phyloP scores from a whole-genome alignment of 2,888 invertebrate genomes.

The Stenurella melanura region DNA sequence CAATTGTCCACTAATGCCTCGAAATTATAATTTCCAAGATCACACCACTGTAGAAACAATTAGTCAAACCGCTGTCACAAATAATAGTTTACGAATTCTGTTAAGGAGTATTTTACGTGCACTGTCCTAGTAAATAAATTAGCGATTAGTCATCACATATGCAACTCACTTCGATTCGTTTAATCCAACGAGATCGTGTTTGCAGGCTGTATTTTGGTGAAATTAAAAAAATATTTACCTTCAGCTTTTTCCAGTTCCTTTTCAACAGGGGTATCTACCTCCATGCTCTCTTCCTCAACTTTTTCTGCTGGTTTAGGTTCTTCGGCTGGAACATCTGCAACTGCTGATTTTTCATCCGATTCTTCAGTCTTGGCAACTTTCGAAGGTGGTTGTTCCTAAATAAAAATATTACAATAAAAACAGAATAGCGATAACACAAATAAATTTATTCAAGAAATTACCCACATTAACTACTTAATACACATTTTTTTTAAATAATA shows the following conservation, averaged over 20 bases:
- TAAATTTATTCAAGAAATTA: slow-evolving; percentile 29
- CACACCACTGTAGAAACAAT: background rate
- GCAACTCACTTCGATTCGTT: too few species aligned
- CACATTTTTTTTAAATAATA: slow-evolving; percentile 27
- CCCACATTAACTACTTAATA: background rate
- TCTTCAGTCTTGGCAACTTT: slow-evolving; percentile 76
- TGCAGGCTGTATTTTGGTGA: background rate
- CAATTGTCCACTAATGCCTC: too few species aligned
- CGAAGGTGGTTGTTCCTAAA: slow-evolving; percentile 73
- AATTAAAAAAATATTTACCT: slow-evolving; percentile 13
- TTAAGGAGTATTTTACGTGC: background rate
- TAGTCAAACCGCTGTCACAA: background rate
- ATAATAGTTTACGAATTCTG: background rate
- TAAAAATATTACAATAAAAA: slow-evolving; percentile 42
- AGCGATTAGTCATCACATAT: too few species aligned
- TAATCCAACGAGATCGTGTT: too few species aligned
- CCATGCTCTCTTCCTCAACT: slow-evolving; percentile 55
- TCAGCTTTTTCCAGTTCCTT: slow-evolving; percentile 51
- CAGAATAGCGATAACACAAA: slow-evolving; percentile 28
- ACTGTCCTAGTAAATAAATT: too few species aligned
- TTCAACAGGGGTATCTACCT: slow-evolving; percentile 53
- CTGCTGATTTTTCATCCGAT: slow-evolving; percentile 48
- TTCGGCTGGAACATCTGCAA: slow-evolving; percentile 27
- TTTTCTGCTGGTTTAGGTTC: slow-evolving; percentile 43
- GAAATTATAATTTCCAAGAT: too few species aligned